Evolutionary conservation across 2,888 invertebrate genomes (phyloP), one percentile per base, ranked within the genome.

Genomic region (Cerastoderma edule): DNA sequence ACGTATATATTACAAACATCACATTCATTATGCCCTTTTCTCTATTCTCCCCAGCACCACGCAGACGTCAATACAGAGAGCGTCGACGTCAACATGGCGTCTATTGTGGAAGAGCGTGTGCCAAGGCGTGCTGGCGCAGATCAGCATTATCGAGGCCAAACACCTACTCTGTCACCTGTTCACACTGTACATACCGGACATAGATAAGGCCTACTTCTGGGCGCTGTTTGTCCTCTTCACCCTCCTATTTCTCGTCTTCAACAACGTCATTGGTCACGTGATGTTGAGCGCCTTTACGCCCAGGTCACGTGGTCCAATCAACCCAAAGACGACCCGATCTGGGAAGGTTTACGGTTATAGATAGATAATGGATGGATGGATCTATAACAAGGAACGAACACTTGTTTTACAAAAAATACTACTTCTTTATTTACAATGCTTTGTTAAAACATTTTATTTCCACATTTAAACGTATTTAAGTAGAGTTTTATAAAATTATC

Each of bases 281-380:
- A 24, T 60, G 24, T n/a, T 60, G 1, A 2, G 22, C 27, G 19
- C 28, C 24, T 28, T 35, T 33, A n/a, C 3, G 16, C 19, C 67
- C 50, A 28, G 22, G 48, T 33, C 24, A 16, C 2, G 24, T 16
- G 5, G 24, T 27, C 1, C 16, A 0, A 24, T 28, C 19, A 39
- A 53, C 8, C 66, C 73, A 13, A 80, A 80, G 53, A 53, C 35
- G 22, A 80, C 79, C 6, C 56, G 79, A 50, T 80, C 79, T 56
- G 79, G 79, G 5, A 27, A 44, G 19, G 56, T 80, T 0, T 80
- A 80, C 56, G 79, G 79, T 6, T 76, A 70, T 48, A 73, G 68
- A 57, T 75, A 69, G 65, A 54, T n/a, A n/a, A 22, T 53, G 22
- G 22, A 53, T 53, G 53, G 8, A n/a, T 16, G n/a, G n/a, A n/a